Evolutionary conservation across 2,888 invertebrate species (phyloP), one percentile per base, ranked within the genome.

Genomic region (Amphipyra tragopoginis): DNA sequence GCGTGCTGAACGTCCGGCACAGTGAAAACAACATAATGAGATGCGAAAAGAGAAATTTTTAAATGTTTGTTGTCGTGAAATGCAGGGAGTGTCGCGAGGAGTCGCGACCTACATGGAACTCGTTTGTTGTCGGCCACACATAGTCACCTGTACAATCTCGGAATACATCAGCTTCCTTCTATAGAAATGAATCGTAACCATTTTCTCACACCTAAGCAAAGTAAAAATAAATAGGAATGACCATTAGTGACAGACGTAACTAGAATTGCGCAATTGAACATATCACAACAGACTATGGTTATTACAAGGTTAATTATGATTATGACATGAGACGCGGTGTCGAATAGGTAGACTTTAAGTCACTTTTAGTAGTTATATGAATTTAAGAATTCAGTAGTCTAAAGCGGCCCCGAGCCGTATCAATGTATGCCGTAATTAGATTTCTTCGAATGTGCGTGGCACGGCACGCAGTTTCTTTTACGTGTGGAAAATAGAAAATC

Each of bases 401-500:
- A 45, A 44, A 52, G 50, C 51, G 48, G 21, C 45, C 34, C 36
- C 26, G 50, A 50, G 21, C 42, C 44, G 67, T 71, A 65, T 57
- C 69, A 75, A 81, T 80, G 77, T 83, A 79, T 87, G 84, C 82
- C 84, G 84, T 86, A 87, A 90, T 91, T 89, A 90, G 90, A 91
- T 93, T 92, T 93, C 93, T 89, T 91, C 73, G 85, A 88, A 86
- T 89, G 87, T 87, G 79, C 85, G 84, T 85, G 83, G 82, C 82
- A 78, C 79, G 91, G 90, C 87, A 90, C 89, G 91, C 89, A 86
- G 90, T 94, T 94, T 94, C 94, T 93, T 94, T 94, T 94, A 93
- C 94, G 93, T 93, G 93, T 92, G 87, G 93, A 93, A 94, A 94
- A 94, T 94, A 94, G 94, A 94, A 94, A 94, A 93, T 93, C 89